These are phyloP conservation scores for Pollachius pollachius DNA, from an alignment of 2,113 vertebrate species.

Conservation along the genomic window DNA sequence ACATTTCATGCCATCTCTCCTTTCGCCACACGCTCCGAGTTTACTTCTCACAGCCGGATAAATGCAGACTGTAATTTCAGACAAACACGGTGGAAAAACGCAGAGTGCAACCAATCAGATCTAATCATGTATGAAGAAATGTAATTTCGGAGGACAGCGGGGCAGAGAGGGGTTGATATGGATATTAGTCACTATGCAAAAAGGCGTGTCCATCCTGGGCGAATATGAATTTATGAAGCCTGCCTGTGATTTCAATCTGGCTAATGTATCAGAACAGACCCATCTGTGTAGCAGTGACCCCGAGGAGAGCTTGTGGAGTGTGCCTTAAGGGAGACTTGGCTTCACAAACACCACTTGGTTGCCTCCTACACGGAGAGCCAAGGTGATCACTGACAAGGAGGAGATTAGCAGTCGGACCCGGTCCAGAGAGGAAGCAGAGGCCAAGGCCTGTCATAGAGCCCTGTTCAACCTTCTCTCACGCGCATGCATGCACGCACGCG, in stretches of 20 bases:
- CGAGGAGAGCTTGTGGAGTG: slow-evolving; percentile 50
- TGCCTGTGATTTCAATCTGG: slow-evolving; percentile 75
- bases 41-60: slow-evolving; percentile 39
- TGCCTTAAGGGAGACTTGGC: slow-evolving; percentile 20
- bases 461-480: no score
- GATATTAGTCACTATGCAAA: slow-evolving; percentile 67
- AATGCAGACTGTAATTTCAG: slow-evolving; percentile 61
- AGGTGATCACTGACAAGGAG: slow-evolving; percentile 35
- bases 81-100: slow-evolving; percentile 65
- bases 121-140: slow-evolving; percentile 74
- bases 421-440: background rate
- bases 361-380: slow-evolving; percentile 32
- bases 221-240: slow-evolving; percentile 72
- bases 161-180: slow-evolving; percentile 64
- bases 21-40: slow-evolving; percentile 55
- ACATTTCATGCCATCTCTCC: slow-evolving; percentile 70
- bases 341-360: slow-evolving; percentile 13
- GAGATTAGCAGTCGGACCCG: background rate
- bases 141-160: slow-evolving; percentile 70
- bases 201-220: slow-evolving; percentile 59
- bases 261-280: slow-evolving; percentile 76
- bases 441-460: no score
- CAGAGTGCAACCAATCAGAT: slow-evolving; percentile 67
- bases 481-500: no score
- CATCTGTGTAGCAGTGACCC: slow-evolving; percentile 72